A percentile compares a stretch with the other conserved stretches of the same genome.
Conservation (phyloP, 2,888 invertebrate species). For the Calameuta filiformis region DNA sequence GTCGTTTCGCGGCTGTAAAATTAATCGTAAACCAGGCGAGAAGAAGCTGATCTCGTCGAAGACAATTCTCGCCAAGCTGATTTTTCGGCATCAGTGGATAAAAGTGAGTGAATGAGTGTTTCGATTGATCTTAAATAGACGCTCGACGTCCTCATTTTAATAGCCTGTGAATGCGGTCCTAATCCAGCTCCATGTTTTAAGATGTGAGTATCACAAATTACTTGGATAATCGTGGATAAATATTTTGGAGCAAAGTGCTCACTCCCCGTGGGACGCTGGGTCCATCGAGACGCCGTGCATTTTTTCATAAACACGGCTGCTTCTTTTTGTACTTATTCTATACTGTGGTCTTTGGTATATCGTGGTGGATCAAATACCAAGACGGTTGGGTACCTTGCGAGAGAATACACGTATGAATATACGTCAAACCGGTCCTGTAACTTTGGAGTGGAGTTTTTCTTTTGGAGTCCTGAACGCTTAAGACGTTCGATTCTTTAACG, state of each 20-base stretch:
- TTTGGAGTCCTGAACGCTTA: not conserved
- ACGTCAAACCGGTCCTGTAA: conserved; percentile 6
- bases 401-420: not conserved
- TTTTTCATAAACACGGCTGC: conserved; percentile 6
- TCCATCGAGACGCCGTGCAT: conserved; percentile 1
- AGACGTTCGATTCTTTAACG: not conserved
- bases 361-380: not conserved
- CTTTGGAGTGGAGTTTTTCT: not conserved
- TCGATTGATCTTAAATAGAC: not conserved
- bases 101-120: not conserved
- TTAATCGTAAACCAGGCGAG: not conserved
- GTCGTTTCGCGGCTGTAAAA: not conserved
- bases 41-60: not conserved
- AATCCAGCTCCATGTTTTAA: conserved; percentile 42
- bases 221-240: not conserved
- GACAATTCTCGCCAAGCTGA: not conserved
- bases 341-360: not conserved
- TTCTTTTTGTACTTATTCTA: not conserved
- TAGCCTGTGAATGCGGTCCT: conserved; percentile 45
- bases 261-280: not conserved
- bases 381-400: not conserved
- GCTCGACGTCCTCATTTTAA: not conserved
- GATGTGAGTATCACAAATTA: conserved; percentile 42
- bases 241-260: not conserved
- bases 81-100: not conserved